phyloP scores from a whole-genome alignment of 2,797 vertebrate genomes.

The Mastacembelus armatus region DNA sequence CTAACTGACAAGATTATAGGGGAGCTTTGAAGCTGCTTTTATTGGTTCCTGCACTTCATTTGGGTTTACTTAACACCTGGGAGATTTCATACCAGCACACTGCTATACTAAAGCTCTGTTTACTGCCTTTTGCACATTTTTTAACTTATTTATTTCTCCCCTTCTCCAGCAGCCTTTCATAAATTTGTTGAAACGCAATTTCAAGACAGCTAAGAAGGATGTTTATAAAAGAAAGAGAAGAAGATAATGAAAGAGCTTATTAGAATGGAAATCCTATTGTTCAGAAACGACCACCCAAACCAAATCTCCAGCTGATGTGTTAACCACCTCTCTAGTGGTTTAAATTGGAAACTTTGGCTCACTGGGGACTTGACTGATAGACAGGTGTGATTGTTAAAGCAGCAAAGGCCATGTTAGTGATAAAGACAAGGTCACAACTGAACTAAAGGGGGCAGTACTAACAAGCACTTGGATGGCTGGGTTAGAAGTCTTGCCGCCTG shows the following conservation, averaged over 20 bases:
- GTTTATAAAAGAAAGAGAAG: conserved; percentile 45
- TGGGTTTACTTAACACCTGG: conserved; percentile 81
- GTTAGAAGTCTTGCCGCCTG: conserved; percentile 49
- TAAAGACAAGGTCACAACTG: conserved; percentile 56
- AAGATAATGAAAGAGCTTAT: conserved; percentile 52
- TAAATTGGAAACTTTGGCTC: conserved; percentile 62
- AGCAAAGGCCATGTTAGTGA: conserved; percentile 54
- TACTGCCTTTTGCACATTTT: conserved; percentile 62
- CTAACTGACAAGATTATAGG: conserved; percentile 82
- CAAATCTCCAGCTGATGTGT: conserved; percentile 35
- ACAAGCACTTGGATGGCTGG: conserved; percentile 63
- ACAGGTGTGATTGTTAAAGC: conserved; percentile 48
- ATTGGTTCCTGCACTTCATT: conserved; percentile 81
- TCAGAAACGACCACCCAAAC: conserved; percentile 22
- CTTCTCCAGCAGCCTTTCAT: conserved; percentile 49
- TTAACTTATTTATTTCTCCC: conserved; percentile 40
- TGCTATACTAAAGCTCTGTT: conserved; percentile 68
- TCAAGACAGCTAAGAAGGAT: conserved; percentile 29
- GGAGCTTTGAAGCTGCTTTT: conserved; percentile 76
- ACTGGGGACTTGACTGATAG: conserved; percentile 66
- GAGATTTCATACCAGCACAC: conserved; percentile 61
- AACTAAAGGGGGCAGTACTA: conserved; percentile 74
- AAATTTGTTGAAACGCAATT: conserved; percentile 48
- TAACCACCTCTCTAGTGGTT: conserved; percentile 28
- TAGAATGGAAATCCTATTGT: conserved; percentile 32